Percentiles rank a stretch among this genome's conserved stretches.
Evolutionary conservation across 2,888 invertebrate species (phyloP).

Genomic region (Papilio protenor): DNA sequence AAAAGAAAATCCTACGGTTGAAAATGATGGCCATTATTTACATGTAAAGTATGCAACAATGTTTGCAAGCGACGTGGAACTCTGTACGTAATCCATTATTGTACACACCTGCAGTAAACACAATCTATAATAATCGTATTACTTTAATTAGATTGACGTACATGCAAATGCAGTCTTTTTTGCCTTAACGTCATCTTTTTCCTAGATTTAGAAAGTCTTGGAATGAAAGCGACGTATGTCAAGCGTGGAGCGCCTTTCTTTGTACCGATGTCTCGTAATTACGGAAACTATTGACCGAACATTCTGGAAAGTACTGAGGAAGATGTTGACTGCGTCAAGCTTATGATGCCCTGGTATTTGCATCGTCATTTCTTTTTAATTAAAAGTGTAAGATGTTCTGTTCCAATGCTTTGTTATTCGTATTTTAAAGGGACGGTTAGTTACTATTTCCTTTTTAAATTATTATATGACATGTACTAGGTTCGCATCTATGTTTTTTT

Average conservation of each 20-base stretch:
- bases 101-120: conserved; percentile 19
- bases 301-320: neutral
- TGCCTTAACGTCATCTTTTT: conserved; percentile 10
- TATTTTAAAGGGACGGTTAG: too few relatives aligned
- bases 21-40: neutral
- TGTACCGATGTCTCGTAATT: neutral
- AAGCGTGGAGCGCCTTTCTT: neutral
- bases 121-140: conserved; percentile 8
- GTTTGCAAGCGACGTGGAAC: neutral
- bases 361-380: neutral
- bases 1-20: neutral
- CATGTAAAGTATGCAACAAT: neutral
- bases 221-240: neutral
- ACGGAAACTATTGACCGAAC: conserved; percentile 10
- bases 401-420: too few relatives aligned
- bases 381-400: neutral
- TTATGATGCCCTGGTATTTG: neutral
- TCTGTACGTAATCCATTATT: conserved; percentile 7
- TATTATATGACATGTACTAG: too few relatives aligned
- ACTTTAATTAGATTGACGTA: conserved; percentile 9
- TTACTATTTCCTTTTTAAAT: too few relatives aligned
- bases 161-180: neutral
- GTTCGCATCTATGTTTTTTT: neutral
- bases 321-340: neutral
- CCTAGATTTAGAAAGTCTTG: conserved; percentile 7